A percentile compares a stretch with the other conserved stretches of the same genome.
phyloP scores from a whole-genome alignment of 1,140 invertebrate species.

The Drosophila tani region DNA sequence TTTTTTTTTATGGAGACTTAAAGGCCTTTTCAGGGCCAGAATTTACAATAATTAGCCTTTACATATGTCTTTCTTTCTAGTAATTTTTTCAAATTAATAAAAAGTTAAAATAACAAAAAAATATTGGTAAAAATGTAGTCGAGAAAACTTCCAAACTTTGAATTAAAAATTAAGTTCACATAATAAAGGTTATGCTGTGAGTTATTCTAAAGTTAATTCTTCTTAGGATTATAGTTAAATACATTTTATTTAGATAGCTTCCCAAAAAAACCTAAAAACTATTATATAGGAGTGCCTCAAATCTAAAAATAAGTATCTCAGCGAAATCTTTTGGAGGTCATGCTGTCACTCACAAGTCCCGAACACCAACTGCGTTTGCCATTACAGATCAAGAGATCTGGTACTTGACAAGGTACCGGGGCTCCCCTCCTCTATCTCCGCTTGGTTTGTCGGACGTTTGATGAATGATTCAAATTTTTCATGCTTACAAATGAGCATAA shows the following conservation, averaged over 20 bases:
- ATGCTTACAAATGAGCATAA: slow-evolving; percentile 81
- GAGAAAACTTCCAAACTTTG: too few relatives aligned
- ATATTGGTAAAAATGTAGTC: too few relatives aligned
- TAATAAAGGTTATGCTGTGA: too few relatives aligned
- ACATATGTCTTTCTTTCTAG: too few relatives aligned
- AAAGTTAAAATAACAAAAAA: too few relatives aligned
- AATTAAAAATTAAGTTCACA: too few relatives aligned
- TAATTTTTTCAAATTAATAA: too few relatives aligned
- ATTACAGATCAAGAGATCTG: slow-evolving; percentile 41
- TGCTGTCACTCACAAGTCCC: background rate
- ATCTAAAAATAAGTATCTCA: background rate
- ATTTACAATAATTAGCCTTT: too few relatives aligned
- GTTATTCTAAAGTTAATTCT: too few relatives aligned
- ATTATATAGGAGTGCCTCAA: background rate
- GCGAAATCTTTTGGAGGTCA: slow-evolving; percentile 14
- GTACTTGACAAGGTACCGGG: slow-evolving; percentile 17
- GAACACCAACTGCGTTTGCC: slow-evolving; percentile 9
- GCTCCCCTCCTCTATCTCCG: background rate
- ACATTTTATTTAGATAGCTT: background rate
- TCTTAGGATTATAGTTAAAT: background rate
- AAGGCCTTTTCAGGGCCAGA: too few relatives aligned
- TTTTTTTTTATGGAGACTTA: too few relatives aligned
- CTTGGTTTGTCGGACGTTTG: slow-evolving; percentile 30
- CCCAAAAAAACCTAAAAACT: background rate
- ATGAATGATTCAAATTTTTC: slow-evolving; percentile 79